These are phyloP conservation scores for Drosophila greeni DNA, from an alignment of 2,888 invertebrate species.

Conservation along the genomic window DNA sequence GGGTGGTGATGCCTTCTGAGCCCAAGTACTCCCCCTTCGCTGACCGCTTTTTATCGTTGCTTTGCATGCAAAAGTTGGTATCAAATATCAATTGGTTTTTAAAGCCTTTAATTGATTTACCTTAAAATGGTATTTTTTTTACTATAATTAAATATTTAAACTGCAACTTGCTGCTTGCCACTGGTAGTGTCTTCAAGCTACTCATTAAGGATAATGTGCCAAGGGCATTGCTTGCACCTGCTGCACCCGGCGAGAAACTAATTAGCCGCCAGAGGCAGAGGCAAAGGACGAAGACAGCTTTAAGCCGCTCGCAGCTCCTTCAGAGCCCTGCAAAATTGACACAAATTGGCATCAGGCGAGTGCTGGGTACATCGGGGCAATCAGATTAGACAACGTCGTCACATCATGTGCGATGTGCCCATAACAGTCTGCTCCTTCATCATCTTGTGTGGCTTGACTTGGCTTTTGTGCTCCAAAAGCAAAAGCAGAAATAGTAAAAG, in stretches of 20 bases:
- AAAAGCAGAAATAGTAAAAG: conserved; percentile 2
- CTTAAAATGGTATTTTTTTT: conserved; percentile 1
- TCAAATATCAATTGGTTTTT: conserved; percentile 5
- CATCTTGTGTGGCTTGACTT: not conserved
- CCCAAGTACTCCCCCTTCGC: not conserved
- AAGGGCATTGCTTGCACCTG: conserved; percentile 27
- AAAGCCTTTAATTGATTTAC: too few relatives aligned
- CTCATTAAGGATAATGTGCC: conserved; percentile 39
- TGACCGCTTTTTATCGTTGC: not conserved
- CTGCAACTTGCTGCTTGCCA: not conserved
- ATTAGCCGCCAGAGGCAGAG: conserved; percentile 16
- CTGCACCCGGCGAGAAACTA: conserved; percentile 14
- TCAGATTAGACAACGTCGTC: conserved; percentile 54
- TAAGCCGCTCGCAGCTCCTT: conserved; percentile 12
- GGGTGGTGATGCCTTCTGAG: conserved; percentile 1
- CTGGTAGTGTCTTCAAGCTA: not conserved
- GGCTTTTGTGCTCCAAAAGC: not conserved
- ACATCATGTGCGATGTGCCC: conserved; percentile 52
- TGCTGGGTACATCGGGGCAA: conserved; percentile 62
- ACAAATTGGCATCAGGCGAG: conserved; percentile 63
- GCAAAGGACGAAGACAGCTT: conserved; percentile 9
- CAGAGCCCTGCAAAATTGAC: conserved; percentile 52
- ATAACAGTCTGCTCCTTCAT: conserved; percentile 20
- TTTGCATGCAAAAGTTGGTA: not conserved
- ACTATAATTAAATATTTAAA: not conserved